phyloP scores from a whole-genome alignment of 53 echinoderm and acorn worm species.

The Pentamera pediparva region DNA sequence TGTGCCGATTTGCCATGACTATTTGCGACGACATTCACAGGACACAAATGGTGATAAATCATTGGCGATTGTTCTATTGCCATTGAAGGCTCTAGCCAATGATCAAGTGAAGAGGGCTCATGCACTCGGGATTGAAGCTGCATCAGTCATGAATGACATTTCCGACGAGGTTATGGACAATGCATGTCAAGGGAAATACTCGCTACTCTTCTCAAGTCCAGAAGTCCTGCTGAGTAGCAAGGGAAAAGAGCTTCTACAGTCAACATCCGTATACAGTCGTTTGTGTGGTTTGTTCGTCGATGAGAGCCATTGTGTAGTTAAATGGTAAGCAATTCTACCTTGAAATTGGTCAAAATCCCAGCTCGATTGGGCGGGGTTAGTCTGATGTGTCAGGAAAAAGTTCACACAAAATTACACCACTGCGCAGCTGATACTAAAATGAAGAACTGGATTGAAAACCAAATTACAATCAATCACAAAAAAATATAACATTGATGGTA shows the following conservation, averaged over 20 bases:
- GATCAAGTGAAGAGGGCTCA: conserved; percentile 37
- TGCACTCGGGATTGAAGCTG: conserved; percentile 20
- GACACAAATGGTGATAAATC: not conserved
- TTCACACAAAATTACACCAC: no score
- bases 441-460: no score
- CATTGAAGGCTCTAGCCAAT: conserved; percentile 30
- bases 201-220: conserved; percentile 39
- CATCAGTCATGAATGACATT: conserved; percentile 28
- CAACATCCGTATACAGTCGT: conserved; percentile 1
- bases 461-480: no score
- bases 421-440: no score
- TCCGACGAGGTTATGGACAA: conserved; percentile 18
- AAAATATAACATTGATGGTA: no score
- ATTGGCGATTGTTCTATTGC: conserved; percentile 35
- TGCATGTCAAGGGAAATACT: conserved; percentile 3
- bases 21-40: not conserved
- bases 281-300: conserved; percentile 41
- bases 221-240: conserved; percentile 24
- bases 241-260: conserved; percentile 23
- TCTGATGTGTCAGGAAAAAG: no score
- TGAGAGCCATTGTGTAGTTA: conserved; percentile 15
- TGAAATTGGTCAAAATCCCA: not conserved
- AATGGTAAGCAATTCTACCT: not conserved
- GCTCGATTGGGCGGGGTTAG: no score
- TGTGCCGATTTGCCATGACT: conserved; percentile 39